Conservation (phyloP, 1,140 invertebrate species). For the Drosophila nannoptera region DNA sequence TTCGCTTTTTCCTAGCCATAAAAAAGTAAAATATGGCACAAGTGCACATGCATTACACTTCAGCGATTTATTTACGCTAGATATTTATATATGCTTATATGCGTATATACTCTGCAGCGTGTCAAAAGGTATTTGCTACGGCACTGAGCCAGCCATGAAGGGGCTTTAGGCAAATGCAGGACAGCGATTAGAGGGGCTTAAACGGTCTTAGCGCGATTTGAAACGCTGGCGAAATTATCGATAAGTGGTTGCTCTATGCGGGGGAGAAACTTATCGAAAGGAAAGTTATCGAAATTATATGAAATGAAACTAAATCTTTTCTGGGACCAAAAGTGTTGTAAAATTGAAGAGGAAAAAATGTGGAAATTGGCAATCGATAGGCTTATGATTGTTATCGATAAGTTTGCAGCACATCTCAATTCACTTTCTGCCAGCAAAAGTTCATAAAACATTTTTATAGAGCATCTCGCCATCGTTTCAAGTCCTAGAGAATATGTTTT, state of each 20-base stretch:
- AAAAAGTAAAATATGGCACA: constrained; percentile 15
- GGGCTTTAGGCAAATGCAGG: too few species aligned
- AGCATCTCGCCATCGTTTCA: constrained; percentile 10
- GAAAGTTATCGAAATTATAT: too few species aligned
- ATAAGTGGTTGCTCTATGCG: too few species aligned
- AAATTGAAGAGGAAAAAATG: too few species aligned
- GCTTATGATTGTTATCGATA: not conserved
- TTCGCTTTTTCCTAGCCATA: constrained; percentile 19
- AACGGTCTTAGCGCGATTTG: not conserved
- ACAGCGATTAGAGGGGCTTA: not conserved
- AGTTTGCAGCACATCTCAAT: too few species aligned
- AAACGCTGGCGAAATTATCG: too few species aligned
- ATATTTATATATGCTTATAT: not conserved
- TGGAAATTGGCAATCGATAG: too few species aligned
- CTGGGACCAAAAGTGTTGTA: too few species aligned
- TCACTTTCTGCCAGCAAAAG: not conserved
- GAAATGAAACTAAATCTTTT: too few species aligned
- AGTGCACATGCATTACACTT: constrained; percentile 31
- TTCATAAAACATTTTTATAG: not conserved
- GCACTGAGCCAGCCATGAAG: not conserved
- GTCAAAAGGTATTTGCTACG: constrained; percentile 5
- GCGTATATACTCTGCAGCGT: not conserved
- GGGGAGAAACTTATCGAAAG: too few species aligned
- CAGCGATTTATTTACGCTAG: constrained; percentile 18
- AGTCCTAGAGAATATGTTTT: not conserved